Evolutionary conservation across 2,113 vertebrate species (phyloP).

Genomic region (Morone saxatilis): DNA sequence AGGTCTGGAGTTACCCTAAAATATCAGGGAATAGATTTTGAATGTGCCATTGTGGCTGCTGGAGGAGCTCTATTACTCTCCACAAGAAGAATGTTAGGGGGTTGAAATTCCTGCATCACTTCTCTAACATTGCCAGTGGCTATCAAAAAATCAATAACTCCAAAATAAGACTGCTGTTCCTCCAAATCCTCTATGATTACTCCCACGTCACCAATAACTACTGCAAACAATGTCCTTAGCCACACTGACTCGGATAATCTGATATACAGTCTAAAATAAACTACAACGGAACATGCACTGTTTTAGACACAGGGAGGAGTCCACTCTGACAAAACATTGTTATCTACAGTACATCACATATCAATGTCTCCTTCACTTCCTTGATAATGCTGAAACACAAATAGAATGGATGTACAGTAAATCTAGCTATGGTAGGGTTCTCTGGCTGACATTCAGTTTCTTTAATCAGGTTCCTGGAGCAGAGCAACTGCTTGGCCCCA

Average conservation of each 20-base stretch:
- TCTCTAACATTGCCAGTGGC: conserved; percentile 59
- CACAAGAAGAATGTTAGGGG: conserved; percentile 10
- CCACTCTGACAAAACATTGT: conserved; percentile 22
- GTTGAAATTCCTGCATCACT: conserved; percentile 57
- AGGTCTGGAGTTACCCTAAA: conserved; percentile 60
- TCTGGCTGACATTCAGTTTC: conserved; percentile 54
- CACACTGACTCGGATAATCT: conserved; percentile 32
- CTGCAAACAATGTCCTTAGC: conserved; percentile 57
- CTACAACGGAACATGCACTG: conserved; percentile 27
- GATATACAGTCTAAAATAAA: conserved; percentile 42
- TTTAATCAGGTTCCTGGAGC: conserved; percentile 54
- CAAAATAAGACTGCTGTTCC: conserved; percentile 68
- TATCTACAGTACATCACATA: conserved; percentile 52
- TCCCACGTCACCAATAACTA: conserved; percentile 65
- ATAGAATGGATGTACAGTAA: conserved; percentile 33
- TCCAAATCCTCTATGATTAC: conserved; percentile 69
- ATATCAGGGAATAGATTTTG: conserved; percentile 49
- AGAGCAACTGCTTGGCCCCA: conserved; percentile 44
- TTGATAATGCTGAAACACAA: conserved; percentile 52
- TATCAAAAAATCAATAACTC: conserved; percentile 69
- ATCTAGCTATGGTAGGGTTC: conserved; percentile 43
- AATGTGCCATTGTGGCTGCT: conserved; percentile 43
- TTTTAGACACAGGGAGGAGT: conserved; percentile 10
- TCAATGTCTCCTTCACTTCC: conserved; percentile 24
- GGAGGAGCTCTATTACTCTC: conserved; percentile 56